Percentiles rank a stretch among this genome's conserved stretches.
phyloP scores from a whole-genome alignment of 2,888 invertebrate genomes.

The Nomada lathburiana region DNA sequence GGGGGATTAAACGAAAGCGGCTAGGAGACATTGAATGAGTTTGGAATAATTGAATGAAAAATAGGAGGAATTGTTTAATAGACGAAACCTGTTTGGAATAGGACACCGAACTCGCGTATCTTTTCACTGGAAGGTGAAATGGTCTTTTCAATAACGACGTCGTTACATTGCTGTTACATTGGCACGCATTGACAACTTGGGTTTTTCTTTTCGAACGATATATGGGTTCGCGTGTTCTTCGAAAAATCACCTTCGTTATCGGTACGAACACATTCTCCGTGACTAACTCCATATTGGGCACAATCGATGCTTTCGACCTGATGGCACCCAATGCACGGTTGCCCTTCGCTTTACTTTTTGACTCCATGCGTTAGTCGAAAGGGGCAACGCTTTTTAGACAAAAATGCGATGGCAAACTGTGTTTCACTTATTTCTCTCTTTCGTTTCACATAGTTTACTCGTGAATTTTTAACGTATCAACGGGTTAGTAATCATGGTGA shows the following conservation, averaged over 20 bases:
- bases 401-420: neutral
- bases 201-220: neutral
- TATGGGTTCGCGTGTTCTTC: neutral
- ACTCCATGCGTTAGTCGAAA: neutral
- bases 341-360: neutral
- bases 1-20: neutral
- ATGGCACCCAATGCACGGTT: neutral
- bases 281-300: slow-evolving; percentile 24
- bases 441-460: slow-evolving; percentile 11
- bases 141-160: slow-evolving; percentile 27
- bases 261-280: slow-evolving; percentile 50
- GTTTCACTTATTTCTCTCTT: neutral
- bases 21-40: no score
- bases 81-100: slow-evolving; percentile 7
- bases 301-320: neutral
- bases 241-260: slow-evolving; percentile 13
- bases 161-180: neutral
- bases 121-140: neutral
- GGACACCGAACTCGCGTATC: neutral
- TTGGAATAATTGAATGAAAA: neutral
- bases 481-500: neutral
- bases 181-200: neutral
- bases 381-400: neutral
- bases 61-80: neutral
- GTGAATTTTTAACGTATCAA: slow-evolving; percentile 9